Base-by-base conservation (phyloP, 2,888 invertebrate species). In the Muschampia plurimacula region DNA sequence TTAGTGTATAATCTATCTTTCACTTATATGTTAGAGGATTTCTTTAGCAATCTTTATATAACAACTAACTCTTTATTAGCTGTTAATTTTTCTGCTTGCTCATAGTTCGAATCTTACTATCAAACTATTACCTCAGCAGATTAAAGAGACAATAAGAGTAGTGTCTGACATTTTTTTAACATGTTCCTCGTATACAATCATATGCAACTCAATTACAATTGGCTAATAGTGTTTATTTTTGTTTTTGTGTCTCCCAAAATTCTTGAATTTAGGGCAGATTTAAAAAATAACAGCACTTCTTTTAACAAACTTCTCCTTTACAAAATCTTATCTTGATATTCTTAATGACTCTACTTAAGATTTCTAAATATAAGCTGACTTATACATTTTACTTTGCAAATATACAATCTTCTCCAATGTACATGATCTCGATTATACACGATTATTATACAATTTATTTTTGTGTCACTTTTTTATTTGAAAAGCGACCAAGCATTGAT, bases 391-490 rank as follows among this genome's bases (percentile, higher is more conserved):
- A 49, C 9, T 60, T 66, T 65, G 64, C 59, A n/a, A 66, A 63
- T 59, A 65, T 71, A 66, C 57, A 65, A 57, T 28, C 8, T 66
- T 36, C 70, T 46, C 36, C 59, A 22, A 55, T 52, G 52, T 15
- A 52, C 15, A 8, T 28, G 59, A 66, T 66, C 66, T 66, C 59
- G 41, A 71, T 70, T 71, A 66, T 71, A 71, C 71, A 71, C 49
- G 28, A 12, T 66, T 60, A 57, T 65, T 69, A 69, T 69, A 69
- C 69, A 55, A 41, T 57, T 67, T 41, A 62, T 49, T 66, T 71
- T 71, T 64, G 49, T 22, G 71, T 71, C 67, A 60, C 72, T 72
- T 72, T 72, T 72, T 65, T 69, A 66, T 67, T 72, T 67, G 72
- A 72, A 72, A 72, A 72, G 72, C 65, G 72, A 72, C 72, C 52